Conservation (phyloP, 2,797 vertebrate species). For the Sparus aurata region DNA sequence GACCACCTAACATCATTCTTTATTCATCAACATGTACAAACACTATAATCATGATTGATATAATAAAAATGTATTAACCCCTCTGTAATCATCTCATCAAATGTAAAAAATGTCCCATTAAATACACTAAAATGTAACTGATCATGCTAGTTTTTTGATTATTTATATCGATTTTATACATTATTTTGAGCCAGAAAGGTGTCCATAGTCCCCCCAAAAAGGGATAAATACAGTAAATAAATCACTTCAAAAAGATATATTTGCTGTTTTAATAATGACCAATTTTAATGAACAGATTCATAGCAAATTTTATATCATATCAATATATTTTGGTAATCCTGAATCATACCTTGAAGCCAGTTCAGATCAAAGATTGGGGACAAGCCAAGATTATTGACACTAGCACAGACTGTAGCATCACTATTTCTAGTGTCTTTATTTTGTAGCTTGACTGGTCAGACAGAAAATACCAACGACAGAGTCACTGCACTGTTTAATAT, state of each 20-base stretch:
- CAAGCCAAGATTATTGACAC: slow-evolving; percentile 1
- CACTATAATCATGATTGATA: not conserved
- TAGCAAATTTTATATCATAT: no score
- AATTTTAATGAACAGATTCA: no score
- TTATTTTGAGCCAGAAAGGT: not conserved
- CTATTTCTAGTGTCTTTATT: not conserved
- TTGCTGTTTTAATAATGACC: not conserved
- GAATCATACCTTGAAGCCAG: slow-evolving; percentile 7
- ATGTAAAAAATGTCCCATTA: not conserved
- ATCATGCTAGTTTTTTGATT: not conserved
- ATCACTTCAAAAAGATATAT: not conserved
- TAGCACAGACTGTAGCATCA: not conserved
- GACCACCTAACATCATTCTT: not conserved
- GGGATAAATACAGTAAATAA: not conserved
- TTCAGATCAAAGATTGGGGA: slow-evolving; percentile 27
- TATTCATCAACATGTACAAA: slow-evolving; percentile 10
- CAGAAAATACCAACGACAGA: not conserved
- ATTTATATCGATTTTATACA: not conserved
- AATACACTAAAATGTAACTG: not conserved
- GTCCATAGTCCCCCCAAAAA: not conserved
- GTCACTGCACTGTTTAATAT: slow-evolving; percentile 10
- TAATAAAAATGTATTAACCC: slow-evolving; percentile 6
- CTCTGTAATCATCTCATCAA: not conserved
- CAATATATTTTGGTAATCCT: not conserved
- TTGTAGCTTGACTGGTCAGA: not conserved